Conservation (phyloP, 2,888 invertebrate genomes). For the Ochropleura leucogaster region DNA sequence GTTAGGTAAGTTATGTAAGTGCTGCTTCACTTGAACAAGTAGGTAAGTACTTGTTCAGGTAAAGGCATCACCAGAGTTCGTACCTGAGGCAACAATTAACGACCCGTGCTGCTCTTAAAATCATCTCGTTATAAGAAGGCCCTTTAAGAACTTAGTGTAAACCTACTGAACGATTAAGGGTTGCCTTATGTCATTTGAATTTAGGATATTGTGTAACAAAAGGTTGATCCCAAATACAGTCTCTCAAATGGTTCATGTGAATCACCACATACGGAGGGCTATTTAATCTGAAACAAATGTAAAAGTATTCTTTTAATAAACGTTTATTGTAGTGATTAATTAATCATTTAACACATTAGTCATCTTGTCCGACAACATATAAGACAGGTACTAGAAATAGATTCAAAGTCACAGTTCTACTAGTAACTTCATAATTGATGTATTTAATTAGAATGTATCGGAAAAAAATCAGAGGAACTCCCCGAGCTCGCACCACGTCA, state of each 20-base stretch:
- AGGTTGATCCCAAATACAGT: neutral
- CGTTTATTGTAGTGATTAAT: neutral
- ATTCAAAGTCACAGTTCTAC: constrained; percentile 29
- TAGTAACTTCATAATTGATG: constrained; percentile 21
- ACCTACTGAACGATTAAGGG: neutral
- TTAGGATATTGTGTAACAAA: neutral
- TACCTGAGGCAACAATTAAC: neutral
- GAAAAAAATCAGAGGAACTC: constrained; percentile 53
- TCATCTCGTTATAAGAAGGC: neutral
- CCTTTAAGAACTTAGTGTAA: neutral
- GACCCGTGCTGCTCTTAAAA: neutral
- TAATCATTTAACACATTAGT: neutral
- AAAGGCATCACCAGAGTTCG: too few relatives aligned
- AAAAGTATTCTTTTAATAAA: neutral
- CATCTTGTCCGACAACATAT: constrained; percentile 1
- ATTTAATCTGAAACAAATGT: neutral
- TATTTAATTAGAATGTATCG: constrained; percentile 16
- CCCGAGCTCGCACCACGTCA: constrained; percentile 51
- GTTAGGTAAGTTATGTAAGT: neutral
- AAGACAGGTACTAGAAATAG: neutral
- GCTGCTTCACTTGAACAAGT: too few relatives aligned
- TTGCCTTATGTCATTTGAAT: neutral
- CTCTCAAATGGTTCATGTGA: neutral
- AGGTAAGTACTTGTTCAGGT: neutral
- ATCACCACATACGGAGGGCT: neutral